Base-by-base conservation (phyloP, 2,888 invertebrate genomes). In the Geotrupes spiniger region DNA sequence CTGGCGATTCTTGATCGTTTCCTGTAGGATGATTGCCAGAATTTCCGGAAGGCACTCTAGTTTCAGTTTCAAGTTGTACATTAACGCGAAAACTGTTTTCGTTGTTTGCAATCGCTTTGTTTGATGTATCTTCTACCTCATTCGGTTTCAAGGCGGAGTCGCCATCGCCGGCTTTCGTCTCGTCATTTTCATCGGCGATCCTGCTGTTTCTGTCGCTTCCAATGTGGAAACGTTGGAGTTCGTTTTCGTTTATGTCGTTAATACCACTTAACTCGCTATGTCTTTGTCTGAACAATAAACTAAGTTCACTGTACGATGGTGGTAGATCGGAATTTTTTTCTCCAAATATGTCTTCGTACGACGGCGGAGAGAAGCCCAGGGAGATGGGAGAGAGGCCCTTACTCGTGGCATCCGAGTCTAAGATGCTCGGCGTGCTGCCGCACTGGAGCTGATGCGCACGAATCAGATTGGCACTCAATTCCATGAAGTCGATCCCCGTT, bases 291-390 rank as follows among this genome's bases (percentile, higher is more conserved):
- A 50, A 50, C 17, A 45, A 21, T 4, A 50, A 36, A 16, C 45
- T 45, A 4, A 50, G 37, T 57, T 71, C 71, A 57, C 72, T 73
- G 59, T 73, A 73, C 4, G 71, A 69, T 4, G 70, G 72, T 6
- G 71, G 72, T 42, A 72, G 61, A 52, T 72, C 72, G 26, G 56
- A 56, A 9, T 49, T 61, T 47, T 61, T 62, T 12, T 59, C 59
- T 8, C 76, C 76, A 52, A 77, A 78, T 46, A 78, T 76, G 50
- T 77, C 76, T 40, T 78, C 78, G 59, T 78, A 78, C 0, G 76
- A 73, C 1, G 78, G 78, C 0, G 78, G 78, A 2, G 76, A 75
- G 31, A 74, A 71, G 26, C 75, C 75, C 36, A 70, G 56, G 1
- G 76, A 75, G 10, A 74, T 65, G 1, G 77, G 77, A 17, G 75